phyloP scores from a whole-genome alignment of 2,888 invertebrate species.

The Lomographa bimaculata region DNA sequence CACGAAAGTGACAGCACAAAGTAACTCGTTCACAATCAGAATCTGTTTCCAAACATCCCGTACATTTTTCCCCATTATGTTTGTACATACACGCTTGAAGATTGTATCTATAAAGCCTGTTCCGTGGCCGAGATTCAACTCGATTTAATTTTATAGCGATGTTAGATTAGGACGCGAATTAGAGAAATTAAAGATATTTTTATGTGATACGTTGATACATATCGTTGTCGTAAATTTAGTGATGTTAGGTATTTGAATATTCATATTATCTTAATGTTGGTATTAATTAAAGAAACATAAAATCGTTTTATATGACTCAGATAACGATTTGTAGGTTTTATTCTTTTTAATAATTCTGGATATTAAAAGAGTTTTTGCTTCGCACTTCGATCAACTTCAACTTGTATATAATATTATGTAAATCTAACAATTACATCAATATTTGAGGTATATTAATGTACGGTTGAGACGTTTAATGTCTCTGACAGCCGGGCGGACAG shows the following conservation, averaged over 20 bases:
- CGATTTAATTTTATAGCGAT: constrained; percentile 49
- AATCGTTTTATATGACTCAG: constrained; percentile 1
- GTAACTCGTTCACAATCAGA: neutral
- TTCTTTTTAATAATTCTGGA: too few species aligned
- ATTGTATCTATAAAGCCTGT: constrained; percentile 26
- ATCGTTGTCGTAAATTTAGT: constrained; percentile 31
- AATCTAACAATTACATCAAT: too few species aligned
- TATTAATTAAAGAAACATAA: constrained; percentile 22
- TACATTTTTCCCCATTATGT: constrained; percentile 24
- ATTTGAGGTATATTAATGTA: too few species aligned
- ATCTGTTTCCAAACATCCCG: constrained; percentile 8
- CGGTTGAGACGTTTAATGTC: too few species aligned
- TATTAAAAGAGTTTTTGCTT: too few species aligned
- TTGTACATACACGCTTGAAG: constrained; percentile 24
- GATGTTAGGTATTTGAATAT: constrained; percentile 27
- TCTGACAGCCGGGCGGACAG: too few species aligned
- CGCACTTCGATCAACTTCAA: too few species aligned
- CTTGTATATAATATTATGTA: too few species aligned
- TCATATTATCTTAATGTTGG: constrained; percentile 19
- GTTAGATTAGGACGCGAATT: constrained; percentile 47
- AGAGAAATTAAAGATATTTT: constrained; percentile 43
- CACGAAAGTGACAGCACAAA: too few species aligned
- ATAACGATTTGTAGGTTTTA: neutral
- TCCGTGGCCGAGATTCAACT: constrained; percentile 25
- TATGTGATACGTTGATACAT: constrained; percentile 40